Percentiles rank a stretch among this genome's conserved stretches.
Conservation (phyloP, 2,888 invertebrate species). For the Ichneumon xanthorius region DNA sequence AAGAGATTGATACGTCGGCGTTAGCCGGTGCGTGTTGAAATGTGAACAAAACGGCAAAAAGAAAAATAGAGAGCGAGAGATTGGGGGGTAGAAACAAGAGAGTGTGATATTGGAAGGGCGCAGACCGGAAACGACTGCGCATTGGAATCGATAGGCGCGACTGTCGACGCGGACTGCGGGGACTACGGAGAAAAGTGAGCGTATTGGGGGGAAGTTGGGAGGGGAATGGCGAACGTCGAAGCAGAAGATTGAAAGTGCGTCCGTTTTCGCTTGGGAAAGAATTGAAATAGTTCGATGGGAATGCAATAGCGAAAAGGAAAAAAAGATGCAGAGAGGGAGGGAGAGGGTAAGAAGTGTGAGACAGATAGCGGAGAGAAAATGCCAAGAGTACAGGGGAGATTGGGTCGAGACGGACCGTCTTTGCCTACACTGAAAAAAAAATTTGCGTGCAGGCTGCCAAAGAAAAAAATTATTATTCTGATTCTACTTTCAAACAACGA, state of each 20-base stretch:
- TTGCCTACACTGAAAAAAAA: neutral
- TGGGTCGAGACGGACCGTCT: neutral
- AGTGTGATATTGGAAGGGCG: conserved; percentile 69
- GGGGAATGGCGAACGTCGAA: neutral
- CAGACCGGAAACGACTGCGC: conserved; percentile 61
- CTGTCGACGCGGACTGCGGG: conserved; percentile 28
- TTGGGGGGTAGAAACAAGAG: conserved; percentile 23
- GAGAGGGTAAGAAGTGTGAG: neutral
- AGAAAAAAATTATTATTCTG: too few species aligned
- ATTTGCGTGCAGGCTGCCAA: too few species aligned
- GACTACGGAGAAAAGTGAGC: conserved; percentile 15
- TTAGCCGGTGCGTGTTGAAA: conserved; percentile 54
- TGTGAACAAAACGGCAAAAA: conserved; percentile 44
- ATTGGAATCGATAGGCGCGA: conserved; percentile 73
- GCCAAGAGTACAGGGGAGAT: neutral
- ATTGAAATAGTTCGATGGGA: conserved; percentile 67
- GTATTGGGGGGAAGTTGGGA: neutral
- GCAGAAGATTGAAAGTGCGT: conserved; percentile 72
- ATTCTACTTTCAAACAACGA: too few species aligned
- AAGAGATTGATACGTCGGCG: conserved; percentile 66
- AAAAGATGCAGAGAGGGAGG: conserved; percentile 33
- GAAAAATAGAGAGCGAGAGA: conserved; percentile 32
- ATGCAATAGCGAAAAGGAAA: conserved; percentile 12
- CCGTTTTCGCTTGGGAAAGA: conserved; percentile 68
- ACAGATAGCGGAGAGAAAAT: conserved; percentile 13